phyloP scores from a whole-genome alignment of 2,113 vertebrate genomes.

The Engraulis encrasicolus region DNA sequence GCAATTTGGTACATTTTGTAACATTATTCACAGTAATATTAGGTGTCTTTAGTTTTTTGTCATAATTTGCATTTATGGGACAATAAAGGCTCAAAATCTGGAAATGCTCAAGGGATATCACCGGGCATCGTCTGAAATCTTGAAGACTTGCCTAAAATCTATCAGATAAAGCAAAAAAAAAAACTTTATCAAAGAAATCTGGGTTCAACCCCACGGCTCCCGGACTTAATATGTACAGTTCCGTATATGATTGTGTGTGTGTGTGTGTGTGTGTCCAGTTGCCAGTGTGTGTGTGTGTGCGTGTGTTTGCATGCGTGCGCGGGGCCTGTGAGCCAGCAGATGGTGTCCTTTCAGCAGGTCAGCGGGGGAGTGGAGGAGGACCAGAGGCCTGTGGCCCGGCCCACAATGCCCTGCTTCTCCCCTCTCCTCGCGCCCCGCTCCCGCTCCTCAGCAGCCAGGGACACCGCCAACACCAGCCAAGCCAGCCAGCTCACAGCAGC shows the following conservation, averaged over 20 bases:
- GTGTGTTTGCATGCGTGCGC: background rate
- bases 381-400: conserved; percentile 30
- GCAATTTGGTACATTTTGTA: too few relatives aligned
- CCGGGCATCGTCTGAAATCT: too few relatives aligned
- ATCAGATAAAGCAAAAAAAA: too few relatives aligned
- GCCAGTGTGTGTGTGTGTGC: background rate
- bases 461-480: conserved; percentile 66
- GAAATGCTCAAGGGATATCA: too few relatives aligned
- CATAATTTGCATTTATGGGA: too few relatives aligned
- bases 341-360: conserved; percentile 88
- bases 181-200: too few relatives aligned
- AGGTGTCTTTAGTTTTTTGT: too few relatives aligned
- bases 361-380: conserved; percentile 69
- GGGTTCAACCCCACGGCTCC: too few relatives aligned
- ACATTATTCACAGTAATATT: too few relatives aligned
- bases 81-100: too few relatives aligned
- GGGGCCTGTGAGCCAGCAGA: conserved; percentile 83
- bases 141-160: too few relatives aligned
- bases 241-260: conserved; percentile 43
- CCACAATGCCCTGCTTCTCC: background rate
- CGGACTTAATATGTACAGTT: too few relatives aligned
- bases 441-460: conserved; percentile 54
- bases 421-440: conserved; percentile 12
- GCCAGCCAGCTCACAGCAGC: conserved; percentile 62
- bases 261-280: background rate